A percentile compares a stretch with the other conserved stretches of the same genome.
These are phyloP conservation scores for Plebejus anna DNA, from an alignment of 2,888 invertebrate genomes.

Conservation along the genomic window DNA sequence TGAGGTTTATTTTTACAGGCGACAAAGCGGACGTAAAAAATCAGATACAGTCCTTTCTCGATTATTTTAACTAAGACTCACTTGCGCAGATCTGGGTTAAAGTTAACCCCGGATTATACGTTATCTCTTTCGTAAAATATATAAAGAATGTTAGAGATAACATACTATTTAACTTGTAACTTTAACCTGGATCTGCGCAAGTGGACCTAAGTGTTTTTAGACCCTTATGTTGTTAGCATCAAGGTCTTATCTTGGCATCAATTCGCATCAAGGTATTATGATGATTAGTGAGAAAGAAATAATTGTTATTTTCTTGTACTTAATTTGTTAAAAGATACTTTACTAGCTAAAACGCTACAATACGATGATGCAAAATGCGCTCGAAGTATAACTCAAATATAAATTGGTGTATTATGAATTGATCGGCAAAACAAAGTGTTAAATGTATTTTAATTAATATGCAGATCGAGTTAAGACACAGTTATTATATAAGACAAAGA, in stretches of 20 bases:
- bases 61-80: background rate
- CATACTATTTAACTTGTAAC: too few species aligned
- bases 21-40: slow-evolving; percentile 54
- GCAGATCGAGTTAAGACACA: background rate
- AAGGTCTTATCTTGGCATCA: too few species aligned
- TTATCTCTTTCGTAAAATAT: too few species aligned
- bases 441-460: slow-evolving; percentile 7
- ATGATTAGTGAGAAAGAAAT: background rate
- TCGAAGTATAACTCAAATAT: background rate
- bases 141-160: too few species aligned
- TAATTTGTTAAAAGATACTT: too few species aligned
- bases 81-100: too few species aligned
- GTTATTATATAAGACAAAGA: slow-evolving; percentile 20
- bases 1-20: slow-evolving; percentile 42
- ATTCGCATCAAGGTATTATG: too few species aligned
- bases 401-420: background rate
- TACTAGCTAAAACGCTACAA: too few species aligned
- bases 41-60: background rate
- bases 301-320: background rate
- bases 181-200: too few species aligned
- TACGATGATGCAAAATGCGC: background rate
- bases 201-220: background rate
- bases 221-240: too few species aligned
- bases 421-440: background rate
- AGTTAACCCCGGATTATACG: too few species aligned